Evolutionary conservation across 2,888 invertebrate genomes (phyloP).

Genomic region (Leucania comma): DNA sequence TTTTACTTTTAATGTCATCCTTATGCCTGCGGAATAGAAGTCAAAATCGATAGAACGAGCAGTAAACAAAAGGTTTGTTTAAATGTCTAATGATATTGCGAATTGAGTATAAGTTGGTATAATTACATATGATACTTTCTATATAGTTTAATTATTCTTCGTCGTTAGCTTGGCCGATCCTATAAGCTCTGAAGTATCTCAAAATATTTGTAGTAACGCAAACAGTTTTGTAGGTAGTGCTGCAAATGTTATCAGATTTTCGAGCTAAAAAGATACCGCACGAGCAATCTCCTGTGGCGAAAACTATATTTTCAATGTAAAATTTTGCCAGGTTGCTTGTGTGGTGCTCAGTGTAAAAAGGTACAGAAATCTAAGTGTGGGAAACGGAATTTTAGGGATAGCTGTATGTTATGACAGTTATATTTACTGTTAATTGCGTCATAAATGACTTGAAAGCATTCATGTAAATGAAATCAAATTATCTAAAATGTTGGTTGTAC

Average conservation of each 20-base stretch:
- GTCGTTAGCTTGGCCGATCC: conserved; percentile 36
- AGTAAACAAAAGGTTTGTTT: no score
- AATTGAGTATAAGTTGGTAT: no score
- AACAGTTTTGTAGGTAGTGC: background rate
- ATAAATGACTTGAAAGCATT: no score
- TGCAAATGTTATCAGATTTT: conserved; percentile 17
- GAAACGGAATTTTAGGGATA: background rate
- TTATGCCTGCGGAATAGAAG: no score
- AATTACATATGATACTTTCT: background rate
- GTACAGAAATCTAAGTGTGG: conserved; percentile 3
- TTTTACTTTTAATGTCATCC: no score
- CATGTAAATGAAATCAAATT: no score
- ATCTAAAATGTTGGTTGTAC: no score
- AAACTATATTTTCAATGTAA: conserved; percentile 31
- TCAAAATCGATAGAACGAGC: no score
- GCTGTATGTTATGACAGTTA: background rate
- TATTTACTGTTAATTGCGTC: no score
- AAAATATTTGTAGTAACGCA: conserved; percentile 27
- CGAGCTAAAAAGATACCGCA: conserved; percentile 20
- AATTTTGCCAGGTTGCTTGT: background rate
- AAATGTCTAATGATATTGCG: no score
- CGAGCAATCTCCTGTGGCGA: conserved; percentile 14
- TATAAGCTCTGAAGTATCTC: background rate
- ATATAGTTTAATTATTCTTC: background rate
- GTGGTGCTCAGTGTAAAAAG: conserved; percentile 25